phyloP scores from a whole-genome alignment of 2,797 vertebrate species.

The Aselliscus stoliczkanus region DNA sequence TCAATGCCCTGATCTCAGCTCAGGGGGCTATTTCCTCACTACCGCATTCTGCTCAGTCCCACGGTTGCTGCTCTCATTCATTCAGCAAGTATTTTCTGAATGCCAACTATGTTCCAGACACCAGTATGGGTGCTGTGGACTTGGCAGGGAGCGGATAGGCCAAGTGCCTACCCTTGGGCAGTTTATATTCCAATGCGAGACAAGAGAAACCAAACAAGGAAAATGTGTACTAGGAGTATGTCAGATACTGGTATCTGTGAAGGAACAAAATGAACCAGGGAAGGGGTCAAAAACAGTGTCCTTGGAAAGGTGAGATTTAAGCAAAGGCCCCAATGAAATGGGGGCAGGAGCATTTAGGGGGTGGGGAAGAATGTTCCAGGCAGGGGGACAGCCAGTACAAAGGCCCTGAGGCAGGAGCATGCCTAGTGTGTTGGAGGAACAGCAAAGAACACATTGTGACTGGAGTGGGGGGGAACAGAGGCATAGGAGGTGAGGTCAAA shows the following conservation, averaged over 20 bases:
- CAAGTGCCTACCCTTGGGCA: background rate
- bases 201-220: background rate
- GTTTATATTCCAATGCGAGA: background rate
- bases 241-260: background rate
- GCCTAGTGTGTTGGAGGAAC: background rate
- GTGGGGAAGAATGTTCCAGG: background rate
- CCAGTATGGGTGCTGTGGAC: background rate
- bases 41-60: accelerated
- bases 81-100: background rate
- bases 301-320: background rate
- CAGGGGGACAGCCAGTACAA: background rate
- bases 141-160: background rate
- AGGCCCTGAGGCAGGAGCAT: background rate
- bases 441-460: background rate
- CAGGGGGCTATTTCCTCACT: background rate
- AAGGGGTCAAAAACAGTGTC: background rate
- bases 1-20: background rate
- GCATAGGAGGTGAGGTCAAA: background rate
- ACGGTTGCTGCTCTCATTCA: background rate
- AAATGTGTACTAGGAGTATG: background rate
- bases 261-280: background rate
- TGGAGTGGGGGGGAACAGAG: background rate
- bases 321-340: background rate
- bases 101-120: background rate
- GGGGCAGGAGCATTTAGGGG: background rate